Conservation (phyloP, 2,113 vertebrate genomes). For the Otis tarda region DNA sequence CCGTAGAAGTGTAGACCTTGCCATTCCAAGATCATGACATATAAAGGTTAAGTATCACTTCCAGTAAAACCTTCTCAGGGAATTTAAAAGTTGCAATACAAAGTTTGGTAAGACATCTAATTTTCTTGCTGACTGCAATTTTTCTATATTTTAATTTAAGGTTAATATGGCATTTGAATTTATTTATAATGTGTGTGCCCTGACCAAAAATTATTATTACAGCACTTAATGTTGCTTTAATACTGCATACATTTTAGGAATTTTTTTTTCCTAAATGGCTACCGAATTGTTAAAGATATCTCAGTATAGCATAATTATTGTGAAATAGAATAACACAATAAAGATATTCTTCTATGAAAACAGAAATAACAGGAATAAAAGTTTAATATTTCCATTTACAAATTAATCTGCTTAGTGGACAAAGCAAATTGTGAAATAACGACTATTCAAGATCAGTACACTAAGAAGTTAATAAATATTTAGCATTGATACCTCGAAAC, state of each 20-base stretch:
- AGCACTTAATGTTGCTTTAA: conserved; percentile 14
- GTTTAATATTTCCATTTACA: neutral
- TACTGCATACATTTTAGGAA: neutral
- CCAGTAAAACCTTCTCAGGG: conserved; percentile 65
- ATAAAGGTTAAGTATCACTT: conserved; percentile 71
- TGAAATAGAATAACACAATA: neutral
- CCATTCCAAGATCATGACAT: conserved; percentile 37
- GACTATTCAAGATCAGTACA: neutral
- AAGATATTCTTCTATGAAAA: neutral
- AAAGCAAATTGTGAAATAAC: neutral
- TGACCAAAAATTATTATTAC: neutral
- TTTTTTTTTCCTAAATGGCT: neutral
- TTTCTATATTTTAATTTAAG: conserved; percentile 37
- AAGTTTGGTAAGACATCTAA: conserved; percentile 11
- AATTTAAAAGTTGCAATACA: conserved; percentile 45
- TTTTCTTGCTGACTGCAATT: conserved; percentile 52
- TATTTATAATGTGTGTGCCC: neutral
- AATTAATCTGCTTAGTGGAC: neutral
- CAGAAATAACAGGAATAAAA: neutral
- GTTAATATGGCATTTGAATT: conserved; percentile 21
- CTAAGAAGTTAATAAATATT: neutral
- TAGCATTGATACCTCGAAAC: neutral
- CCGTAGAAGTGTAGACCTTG: conserved; percentile 30
- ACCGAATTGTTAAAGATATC: neutral
- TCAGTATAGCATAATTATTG: neutral